Evolutionary conservation across 2,113 vertebrate genomes (phyloP).

Genomic region (Casuarius casuarius): DNA sequence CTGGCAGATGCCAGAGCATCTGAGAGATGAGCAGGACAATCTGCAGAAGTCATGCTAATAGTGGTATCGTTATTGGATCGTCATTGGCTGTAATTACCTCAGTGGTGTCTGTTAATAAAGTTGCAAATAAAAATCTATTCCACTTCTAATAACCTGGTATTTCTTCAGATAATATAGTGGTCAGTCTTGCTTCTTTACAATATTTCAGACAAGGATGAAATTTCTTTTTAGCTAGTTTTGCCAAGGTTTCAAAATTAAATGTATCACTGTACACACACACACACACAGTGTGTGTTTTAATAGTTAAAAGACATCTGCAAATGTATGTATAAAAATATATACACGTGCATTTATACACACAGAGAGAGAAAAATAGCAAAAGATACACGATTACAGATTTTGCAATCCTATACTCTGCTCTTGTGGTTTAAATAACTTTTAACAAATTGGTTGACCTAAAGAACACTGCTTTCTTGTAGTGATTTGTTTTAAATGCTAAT

Average conservation of each 20-base stretch:
- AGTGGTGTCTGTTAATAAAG: background rate
- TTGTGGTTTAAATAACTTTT: background rate
- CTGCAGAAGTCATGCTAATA: background rate
- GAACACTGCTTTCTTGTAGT: background rate
- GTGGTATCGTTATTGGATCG: background rate
- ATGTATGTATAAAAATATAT: background rate
- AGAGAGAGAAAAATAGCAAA: background rate
- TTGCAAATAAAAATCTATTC: background rate
- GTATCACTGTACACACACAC: background rate
- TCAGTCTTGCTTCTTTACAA: background rate
- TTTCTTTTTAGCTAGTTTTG: background rate
- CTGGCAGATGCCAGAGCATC: background rate
- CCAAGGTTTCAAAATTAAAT: background rate
- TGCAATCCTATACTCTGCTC: background rate
- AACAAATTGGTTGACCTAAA: background rate
- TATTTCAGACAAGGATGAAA: background rate
- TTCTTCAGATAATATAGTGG: background rate
- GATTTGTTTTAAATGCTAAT: conserved; percentile 16
- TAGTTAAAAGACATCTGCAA: background rate
- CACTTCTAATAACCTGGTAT: background rate
- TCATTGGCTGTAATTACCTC: background rate
- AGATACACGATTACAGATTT: background rate
- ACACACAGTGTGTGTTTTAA: background rate
- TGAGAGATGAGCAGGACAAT: background rate
- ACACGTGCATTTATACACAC: background rate